Evolutionary conservation across 2,797 vertebrate species (phyloP).

Genomic region (Limosa lapponica): DNA sequence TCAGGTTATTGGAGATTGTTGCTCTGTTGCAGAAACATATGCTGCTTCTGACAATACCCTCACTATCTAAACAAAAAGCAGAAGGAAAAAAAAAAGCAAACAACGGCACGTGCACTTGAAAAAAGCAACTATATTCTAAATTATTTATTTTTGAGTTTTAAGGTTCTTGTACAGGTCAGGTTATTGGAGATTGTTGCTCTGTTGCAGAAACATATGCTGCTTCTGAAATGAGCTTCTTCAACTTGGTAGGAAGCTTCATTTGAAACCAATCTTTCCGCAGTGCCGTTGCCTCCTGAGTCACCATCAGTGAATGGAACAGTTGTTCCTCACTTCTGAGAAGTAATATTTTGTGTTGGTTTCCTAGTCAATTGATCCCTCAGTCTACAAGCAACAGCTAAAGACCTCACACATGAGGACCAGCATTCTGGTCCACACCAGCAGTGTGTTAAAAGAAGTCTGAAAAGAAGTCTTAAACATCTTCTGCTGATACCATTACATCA

Average conservation of each 20-base stretch:
- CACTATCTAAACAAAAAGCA: not conserved
- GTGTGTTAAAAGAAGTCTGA: not conserved
- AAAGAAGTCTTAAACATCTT: not conserved
- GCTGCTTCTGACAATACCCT: not conserved
- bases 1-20: not conserved
- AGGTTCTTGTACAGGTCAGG: not conserved
- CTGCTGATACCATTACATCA: not conserved
- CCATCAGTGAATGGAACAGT: not conserved
- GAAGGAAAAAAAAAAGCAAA: not conserved
- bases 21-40: not conserved
- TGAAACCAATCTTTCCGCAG: not conserved
- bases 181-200: not conserved
- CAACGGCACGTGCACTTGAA: too few relatives aligned
- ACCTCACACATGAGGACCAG: not conserved
- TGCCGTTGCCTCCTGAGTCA: not conserved
- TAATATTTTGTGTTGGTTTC: not conserved
- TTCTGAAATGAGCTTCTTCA: not conserved
- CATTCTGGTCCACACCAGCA: too few relatives aligned
- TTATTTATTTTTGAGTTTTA: not conserved
- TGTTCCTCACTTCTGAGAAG: not conserved
- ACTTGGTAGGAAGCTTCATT: not conserved
- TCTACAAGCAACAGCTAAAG: not conserved
- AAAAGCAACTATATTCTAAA: not conserved
- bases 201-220: not conserved
- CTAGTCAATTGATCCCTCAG: not conserved